phyloP scores from a whole-genome alignment of 2,888 invertebrate genomes.

The Erebia palarica region DNA sequence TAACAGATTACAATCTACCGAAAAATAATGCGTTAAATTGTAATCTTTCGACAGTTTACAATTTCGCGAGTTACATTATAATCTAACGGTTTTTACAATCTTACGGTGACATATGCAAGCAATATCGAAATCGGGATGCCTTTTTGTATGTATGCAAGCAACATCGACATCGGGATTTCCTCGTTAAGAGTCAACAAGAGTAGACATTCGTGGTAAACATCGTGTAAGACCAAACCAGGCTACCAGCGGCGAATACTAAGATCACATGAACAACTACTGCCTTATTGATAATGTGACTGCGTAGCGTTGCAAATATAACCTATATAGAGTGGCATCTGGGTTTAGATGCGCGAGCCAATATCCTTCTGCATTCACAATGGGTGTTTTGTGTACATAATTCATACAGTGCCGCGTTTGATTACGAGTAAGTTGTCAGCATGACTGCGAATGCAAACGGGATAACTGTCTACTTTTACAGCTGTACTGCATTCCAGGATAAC shows the following conservation, averaged over 20 bases:
- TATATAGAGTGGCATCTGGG: slow-evolving; percentile 23
- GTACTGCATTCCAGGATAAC: neutral
- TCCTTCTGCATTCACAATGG: slow-evolving; percentile 22
- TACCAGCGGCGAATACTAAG: slow-evolving; percentile 12
- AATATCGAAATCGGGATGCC: too few relatives aligned
- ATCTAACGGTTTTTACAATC: too few relatives aligned
- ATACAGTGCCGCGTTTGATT: slow-evolving; percentile 5
- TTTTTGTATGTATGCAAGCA: neutral
- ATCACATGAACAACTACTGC: neutral
- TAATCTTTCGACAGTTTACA: too few relatives aligned
- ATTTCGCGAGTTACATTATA: too few relatives aligned
- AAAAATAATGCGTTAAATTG: too few relatives aligned
- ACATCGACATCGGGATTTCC: neutral
- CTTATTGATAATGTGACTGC: slow-evolving; percentile 20
- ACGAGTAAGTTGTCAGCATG: slow-evolving; percentile 10
- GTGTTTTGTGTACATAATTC: slow-evolving; percentile 16
- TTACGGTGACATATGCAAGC: too few relatives aligned
- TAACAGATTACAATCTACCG: too few relatives aligned
- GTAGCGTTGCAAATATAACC: slow-evolving; percentile 23
- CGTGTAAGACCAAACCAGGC: slow-evolving; percentile 1
- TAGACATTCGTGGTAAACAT: slow-evolving; percentile 19
- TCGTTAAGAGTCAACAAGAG: slow-evolving; percentile 18
- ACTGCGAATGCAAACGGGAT: slow-evolving; percentile 13
- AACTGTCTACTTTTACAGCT: neutral
- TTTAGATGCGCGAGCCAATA: slow-evolving; percentile 19